These are phyloP conservation scores for Nyctibius bracteatus DNA, from an alignment of 2,113 vertebrate species.

Conservation along the genomic window DNA sequence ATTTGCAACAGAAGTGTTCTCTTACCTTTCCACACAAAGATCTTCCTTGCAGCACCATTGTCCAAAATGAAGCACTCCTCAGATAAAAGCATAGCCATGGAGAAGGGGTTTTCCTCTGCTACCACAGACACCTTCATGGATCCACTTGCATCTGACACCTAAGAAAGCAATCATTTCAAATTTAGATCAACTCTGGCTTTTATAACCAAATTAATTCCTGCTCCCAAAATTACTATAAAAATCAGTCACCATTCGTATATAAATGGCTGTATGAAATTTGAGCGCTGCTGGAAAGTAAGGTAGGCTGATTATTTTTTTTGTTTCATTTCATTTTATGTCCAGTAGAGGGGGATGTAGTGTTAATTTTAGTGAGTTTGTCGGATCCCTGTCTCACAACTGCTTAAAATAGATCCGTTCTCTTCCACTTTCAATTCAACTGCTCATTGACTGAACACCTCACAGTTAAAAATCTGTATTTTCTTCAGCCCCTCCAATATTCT, in stretches of 20 bases:
- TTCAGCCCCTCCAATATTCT: neutral
- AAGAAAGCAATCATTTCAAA: neutral
- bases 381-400: neutral
- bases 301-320: neutral
- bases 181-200: neutral
- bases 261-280: neutral
- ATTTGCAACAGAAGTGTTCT: neutral
- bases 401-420: neutral
- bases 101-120: constrained; percentile 88
- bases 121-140: constrained; percentile 81
- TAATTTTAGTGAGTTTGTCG: neutral
- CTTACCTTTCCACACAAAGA: constrained; percentile 94
- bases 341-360: constrained; percentile 28
- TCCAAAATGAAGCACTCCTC: constrained; percentile 93
- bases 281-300: neutral
- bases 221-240: neutral
- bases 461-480: neutral
- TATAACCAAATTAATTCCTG: neutral
- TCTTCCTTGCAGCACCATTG: constrained; percentile 80
- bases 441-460: neutral
- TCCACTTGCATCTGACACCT: constrained; percentile 90
- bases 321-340: neutral
- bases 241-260: neutral
- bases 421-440: neutral
- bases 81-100: constrained; percentile 78